Evolutionary conservation across 1,140 invertebrate genomes (phyloP).

Genomic region (Trigoniulus corallinus): DNA sequence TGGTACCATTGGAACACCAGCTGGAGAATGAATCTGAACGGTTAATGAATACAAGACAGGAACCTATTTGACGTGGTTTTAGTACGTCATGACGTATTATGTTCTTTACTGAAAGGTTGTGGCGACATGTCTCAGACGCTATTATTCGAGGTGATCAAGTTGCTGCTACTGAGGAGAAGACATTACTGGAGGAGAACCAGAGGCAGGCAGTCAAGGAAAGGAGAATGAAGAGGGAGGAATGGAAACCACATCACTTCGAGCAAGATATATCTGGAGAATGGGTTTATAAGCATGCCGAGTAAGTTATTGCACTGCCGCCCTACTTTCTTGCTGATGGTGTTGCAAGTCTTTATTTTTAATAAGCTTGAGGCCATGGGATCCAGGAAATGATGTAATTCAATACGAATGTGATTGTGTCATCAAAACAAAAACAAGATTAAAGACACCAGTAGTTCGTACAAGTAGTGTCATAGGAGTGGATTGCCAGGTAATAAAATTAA

Average conservation of each 20-base stretch:
- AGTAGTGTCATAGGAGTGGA: not conserved
- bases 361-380: constrained; percentile 55
- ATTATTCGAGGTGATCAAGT: constrained; percentile 61
- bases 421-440: constrained; percentile 32
- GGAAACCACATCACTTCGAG: constrained; percentile 51
- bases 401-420: constrained; percentile 46
- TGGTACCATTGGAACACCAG: constrained; percentile 61
- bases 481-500: not conserved
- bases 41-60: constrained; percentile 16
- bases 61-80: not conserved
- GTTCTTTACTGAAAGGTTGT: constrained; percentile 34
- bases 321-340: too few species aligned
- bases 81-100: not conserved
- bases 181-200: constrained; percentile 68
- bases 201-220: constrained; percentile 48
- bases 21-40: constrained; percentile 63
- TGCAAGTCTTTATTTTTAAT: constrained; percentile 3
- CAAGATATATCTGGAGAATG: constrained; percentile 48
- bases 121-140: constrained; percentile 65
- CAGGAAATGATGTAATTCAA: constrained; percentile 59
- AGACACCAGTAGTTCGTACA: constrained; percentile 23
- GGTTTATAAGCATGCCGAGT: constrained; percentile 50
- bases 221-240: constrained; percentile 39
- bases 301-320: constrained; percentile 9
- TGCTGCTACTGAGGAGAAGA: constrained; percentile 77